Evolutionary conservation across 2,797 vertebrate genomes (phyloP).

Genomic region (Pseudotriccus pelzelni): DNA sequence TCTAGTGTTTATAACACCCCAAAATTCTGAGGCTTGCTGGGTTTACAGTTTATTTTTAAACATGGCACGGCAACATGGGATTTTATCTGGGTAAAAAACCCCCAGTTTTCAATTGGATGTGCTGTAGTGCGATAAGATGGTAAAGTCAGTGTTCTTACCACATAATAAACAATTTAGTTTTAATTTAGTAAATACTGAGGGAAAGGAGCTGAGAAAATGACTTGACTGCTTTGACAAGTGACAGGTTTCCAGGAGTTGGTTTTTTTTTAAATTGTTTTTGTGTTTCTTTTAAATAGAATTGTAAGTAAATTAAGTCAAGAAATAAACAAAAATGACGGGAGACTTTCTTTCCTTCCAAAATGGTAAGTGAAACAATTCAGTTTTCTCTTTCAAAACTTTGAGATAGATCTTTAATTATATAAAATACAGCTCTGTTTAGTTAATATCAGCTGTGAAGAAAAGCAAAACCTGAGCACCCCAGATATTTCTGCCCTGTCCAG

Average conservation of each 20-base stretch:
- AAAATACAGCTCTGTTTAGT: neutral
- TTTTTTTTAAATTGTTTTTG: neutral
- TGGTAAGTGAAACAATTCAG: constrained; percentile 71
- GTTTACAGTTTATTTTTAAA: neutral
- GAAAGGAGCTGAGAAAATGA: neutral
- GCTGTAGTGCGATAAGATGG: neutral
- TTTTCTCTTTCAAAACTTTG: neutral
- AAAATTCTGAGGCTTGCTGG: neutral
- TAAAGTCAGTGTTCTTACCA: neutral
- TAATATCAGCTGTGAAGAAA: neutral
- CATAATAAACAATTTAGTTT: neutral
- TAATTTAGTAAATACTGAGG: neutral
- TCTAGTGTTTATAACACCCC: neutral
- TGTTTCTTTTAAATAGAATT: constrained; percentile 75
- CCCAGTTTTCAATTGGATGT: neutral
- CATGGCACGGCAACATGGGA: neutral
- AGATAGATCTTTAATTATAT: neutral
- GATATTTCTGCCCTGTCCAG: neutral
- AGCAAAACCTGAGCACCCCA: neutral
- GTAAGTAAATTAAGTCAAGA: constrained; percentile 88
- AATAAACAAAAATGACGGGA: constrained; percentile 89
- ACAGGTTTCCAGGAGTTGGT: neutral
- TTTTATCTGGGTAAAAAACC: neutral
- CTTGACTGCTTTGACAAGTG: neutral
- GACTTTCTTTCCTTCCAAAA: constrained; percentile 78